Evolutionary conservation across 2,888 invertebrate species (phyloP), one percentile per base, ranked within the genome.

Genomic region (Dynastes hyllus): DNA sequence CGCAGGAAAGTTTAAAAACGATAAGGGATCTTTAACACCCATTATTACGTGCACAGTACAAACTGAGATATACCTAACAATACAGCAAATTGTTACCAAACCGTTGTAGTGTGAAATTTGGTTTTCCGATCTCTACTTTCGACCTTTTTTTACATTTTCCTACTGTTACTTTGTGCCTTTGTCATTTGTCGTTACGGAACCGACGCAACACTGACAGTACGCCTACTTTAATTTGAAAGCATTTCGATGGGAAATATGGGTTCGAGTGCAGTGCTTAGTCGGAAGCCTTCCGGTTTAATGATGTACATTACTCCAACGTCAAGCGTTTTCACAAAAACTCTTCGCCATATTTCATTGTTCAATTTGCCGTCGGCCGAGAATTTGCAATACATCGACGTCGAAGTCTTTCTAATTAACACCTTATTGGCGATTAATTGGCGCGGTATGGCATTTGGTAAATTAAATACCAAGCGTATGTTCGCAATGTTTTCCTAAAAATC

Each of bases 331-430:
- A 51, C 51, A 27, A 51, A 67, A 69, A 69, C 69, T 29, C 51
- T 29, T 13, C 50, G 9, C 69, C 32, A 27, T 51, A 67, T 69
- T 29, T 51, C 69, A 51, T 69, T 51, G 69, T 69, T 69, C n/a
- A 69, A 69, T 51, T 69, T 53, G 37, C 66, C 29, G 40, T 16
- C 66, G 37, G 13, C 22, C 51, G n/a, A 29, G 69, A 27, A 69
- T 69, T 51, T 29, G 29, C 51, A 69, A 69, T 69, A 51, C 29
- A 51, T 51, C 69, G 51, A 29, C 13, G 50, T 27, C 69, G 51
- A 22, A 27, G 69, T 51, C 16, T 69, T 51, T 29, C 69, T 69
- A 69, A 51, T 69, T 50, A 69, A 69, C 69, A 69, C 69, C 51
- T 51, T 69, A 13, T 27, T 5, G 3, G 16, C 51, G 32, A 50